These are phyloP conservation scores for Mixornis gularis DNA, from an alignment of 2,113 vertebrate genomes.

Conservation along the genomic window DNA sequence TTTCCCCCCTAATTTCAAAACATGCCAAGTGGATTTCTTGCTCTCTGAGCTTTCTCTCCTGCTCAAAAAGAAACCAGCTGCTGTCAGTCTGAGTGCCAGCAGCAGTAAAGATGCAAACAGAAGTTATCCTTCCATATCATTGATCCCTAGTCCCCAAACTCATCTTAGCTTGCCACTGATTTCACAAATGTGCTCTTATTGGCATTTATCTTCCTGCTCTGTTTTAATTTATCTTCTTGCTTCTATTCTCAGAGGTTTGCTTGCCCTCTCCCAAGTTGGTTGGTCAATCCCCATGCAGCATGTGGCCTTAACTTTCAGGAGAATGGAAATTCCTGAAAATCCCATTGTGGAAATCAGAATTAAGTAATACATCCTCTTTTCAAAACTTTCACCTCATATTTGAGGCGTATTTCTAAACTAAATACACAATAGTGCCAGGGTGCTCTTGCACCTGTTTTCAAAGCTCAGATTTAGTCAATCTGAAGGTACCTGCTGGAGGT, in stretches of 20 bases:
- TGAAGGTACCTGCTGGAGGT: background rate
- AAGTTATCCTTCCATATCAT: background rate
- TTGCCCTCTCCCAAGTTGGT: background rate
- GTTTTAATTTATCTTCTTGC: background rate
- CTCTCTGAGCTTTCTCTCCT: background rate
- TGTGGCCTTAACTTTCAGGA: rapidly evolving
- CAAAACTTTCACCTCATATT: background rate
- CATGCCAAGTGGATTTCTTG: background rate
- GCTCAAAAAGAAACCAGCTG: background rate
- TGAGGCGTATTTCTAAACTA: background rate
- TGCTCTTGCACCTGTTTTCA: background rate
- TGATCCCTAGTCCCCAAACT: background rate
- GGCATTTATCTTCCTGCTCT: background rate
- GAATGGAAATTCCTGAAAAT: background rate
- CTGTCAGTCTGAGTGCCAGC: background rate
- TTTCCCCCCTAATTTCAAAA: background rate
- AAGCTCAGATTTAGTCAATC: background rate
- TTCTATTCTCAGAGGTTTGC: rapidly evolving
- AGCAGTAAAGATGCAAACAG: background rate
- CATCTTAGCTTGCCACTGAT: background rate
- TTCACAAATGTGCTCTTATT: background rate
- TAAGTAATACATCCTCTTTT: background rate
- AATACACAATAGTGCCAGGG: background rate
- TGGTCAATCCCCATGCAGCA: background rate
- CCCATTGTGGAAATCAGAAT: background rate